Conservation (phyloP, 1,140 invertebrate genomes). For the Drosophila athabasca region DNA sequence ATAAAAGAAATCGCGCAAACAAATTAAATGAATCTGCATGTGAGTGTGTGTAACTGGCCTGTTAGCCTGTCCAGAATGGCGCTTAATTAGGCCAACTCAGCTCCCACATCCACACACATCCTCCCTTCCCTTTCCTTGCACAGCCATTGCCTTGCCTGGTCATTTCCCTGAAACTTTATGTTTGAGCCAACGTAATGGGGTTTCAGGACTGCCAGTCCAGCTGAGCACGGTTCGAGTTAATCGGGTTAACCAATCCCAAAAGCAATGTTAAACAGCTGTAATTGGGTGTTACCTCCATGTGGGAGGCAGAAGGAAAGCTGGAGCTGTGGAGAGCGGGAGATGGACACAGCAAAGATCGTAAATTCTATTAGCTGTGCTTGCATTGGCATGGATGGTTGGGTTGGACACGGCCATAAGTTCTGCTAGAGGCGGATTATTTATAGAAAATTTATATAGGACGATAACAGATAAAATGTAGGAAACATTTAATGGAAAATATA, state of each 20-base stretch:
- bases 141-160: neutral
- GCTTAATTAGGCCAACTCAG: slow-evolving; percentile 54
- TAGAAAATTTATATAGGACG: no score
- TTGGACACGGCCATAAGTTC: neutral
- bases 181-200: slow-evolving; percentile 36
- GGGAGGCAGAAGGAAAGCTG: neutral
- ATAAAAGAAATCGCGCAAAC: slow-evolving; percentile 56
- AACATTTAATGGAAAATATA: no score
- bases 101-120: neutral
- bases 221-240: slow-evolving; percentile 32
- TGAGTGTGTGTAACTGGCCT: slow-evolving; percentile 47
- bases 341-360: slow-evolving; percentile 39
- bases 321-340: slow-evolving; percentile 4
- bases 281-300: slow-evolving; percentile 38
- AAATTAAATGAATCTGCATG: slow-evolving; percentile 47
- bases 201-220: slow-evolving; percentile 6
- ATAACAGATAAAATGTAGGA: no score
- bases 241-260: slow-evolving; percentile 48
- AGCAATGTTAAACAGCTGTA: slow-evolving; percentile 52
- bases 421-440: no score
- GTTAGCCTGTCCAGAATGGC: slow-evolving; percentile 42
- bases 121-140: neutral
- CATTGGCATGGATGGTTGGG: neutral
- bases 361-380: slow-evolving; percentile 9
- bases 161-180: slow-evolving; percentile 37